Evolutionary conservation across 2,888 invertebrate genomes (phyloP), one percentile per base, ranked within the genome.

Genomic region (Dolichomitus sp.): DNA sequence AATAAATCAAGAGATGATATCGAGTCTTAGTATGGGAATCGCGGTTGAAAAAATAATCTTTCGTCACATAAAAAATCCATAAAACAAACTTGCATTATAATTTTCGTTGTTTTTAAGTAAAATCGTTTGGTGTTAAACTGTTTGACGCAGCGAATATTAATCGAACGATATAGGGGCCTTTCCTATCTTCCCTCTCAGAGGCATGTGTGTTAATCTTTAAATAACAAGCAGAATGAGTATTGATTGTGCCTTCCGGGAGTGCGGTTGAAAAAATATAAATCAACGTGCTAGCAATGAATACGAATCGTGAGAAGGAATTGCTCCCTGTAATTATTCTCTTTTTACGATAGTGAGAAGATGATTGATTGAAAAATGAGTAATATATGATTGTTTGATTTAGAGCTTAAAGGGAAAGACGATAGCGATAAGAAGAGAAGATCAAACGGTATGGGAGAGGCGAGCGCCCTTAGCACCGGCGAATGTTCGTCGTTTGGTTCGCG

Each of bases 401-500:
- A 91, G 87, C 61, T 90, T 96, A 94, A 94, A 94, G 85, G 96
- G 96, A 12, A 96, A 96, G 90, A 95, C 97, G 33, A 97, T 98
- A 89, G 98, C 98, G 3, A 97, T 98, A 87, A 95, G 98, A 17
- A 95, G 98, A 72, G 98, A 99, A 94, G 98, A 98, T 94, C 98
- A 98, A 93, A 98, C 98, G 89, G 98, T 99, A 91, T 99, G 98
- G 98, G 98, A 99, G 93, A 94, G 99, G 84, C 95, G 99, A 81
- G 99, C 99, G 0, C 99, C 99, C 0, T 96, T 99, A 85, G 97
- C 98, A 0, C 99, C 99, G 0, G 94, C 95, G 30, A 99, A 99
- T 92, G 99, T 99, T 7, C 96, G 97, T 88, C 96, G 97, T 86
- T 94, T 99, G 87, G 97, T 98, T 27, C 96, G 97, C 86, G 95